Evolutionary conservation across 2,113 vertebrate genomes (phyloP), one percentile per base, ranked within the genome.

Genomic region (Microtus oregoni): DNA sequence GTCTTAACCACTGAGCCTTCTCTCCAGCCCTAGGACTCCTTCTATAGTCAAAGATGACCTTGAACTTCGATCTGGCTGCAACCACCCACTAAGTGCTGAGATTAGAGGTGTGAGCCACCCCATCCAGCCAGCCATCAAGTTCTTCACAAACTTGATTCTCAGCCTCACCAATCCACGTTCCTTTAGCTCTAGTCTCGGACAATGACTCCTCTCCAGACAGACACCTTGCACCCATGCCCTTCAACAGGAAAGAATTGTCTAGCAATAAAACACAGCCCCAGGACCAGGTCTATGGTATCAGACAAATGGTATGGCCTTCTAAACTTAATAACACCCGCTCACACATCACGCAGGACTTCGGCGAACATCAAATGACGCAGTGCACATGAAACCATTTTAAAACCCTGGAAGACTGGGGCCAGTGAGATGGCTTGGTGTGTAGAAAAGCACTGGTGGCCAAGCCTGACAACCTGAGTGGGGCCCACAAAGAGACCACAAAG

Each of bases 91-190:
- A 30, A 89, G 13, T 41, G 26, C 50, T 30, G 50, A 5, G 70
- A 32, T 89, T 41, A 41, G 1, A 41, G 8, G 14, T 5, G 5
- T 58, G 68, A 11, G 15, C 20, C 65, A 4, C 11, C 10, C 32
- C 20, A 28, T 8, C 67, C 14, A 28, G 86, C 22, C 4, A 55
- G 47, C 72, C 72, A 52, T 67, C 63, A 50, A 92, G 86, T 65
- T 75, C 94, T 94, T 79, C 47, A 24, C 92, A 77, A 82, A 63
- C n/a, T 47, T 91, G 70, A 79, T 65, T 41, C 83, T 76, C 61
- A 52, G n/a, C 3, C 41, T 41, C 41, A 41, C 41, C 41, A 41
- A 41, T 41, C 41, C 41, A 41, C 41, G 41, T 70, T 85, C 75
- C 95, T 79, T 50, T n/a, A 35, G 86, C 26, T 86, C 89, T 72